These are phyloP conservation scores for Vanacampus margaritifer DNA, from an alignment of 2,113 vertebrate genomes.

Conservation along the genomic window DNA sequence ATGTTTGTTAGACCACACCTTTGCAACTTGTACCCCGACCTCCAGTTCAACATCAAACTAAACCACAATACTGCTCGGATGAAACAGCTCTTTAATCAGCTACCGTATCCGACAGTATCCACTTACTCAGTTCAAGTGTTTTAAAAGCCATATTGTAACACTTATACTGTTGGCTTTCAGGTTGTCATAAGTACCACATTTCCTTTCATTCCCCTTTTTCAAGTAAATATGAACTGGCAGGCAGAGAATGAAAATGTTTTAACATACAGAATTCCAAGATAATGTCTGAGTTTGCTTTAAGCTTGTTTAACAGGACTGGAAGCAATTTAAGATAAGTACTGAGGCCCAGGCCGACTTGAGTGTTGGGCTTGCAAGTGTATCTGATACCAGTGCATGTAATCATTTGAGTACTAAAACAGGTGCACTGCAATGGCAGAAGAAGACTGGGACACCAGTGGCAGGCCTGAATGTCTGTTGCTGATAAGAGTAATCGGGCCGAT, in stretches of 20 bases:
- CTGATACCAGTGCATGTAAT: conserved; percentile 53
- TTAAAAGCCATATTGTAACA: conserved; percentile 12
- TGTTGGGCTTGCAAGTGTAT: conserved; percentile 48
- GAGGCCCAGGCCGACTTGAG: conserved; percentile 53
- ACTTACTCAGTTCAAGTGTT: not conserved
- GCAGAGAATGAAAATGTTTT: conserved; percentile 55
- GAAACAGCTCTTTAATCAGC: not conserved
- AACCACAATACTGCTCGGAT: not conserved
- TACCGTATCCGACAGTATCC: conserved; percentile 7
- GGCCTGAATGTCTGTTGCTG: conserved; percentile 59
- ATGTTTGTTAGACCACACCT: not conserved
- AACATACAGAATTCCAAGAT: conserved; percentile 28
- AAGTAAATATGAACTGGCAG: conserved; percentile 43
- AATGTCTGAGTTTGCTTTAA: conserved; percentile 45
- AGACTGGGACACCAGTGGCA: conserved; percentile 44
- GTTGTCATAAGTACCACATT: conserved; percentile 2
- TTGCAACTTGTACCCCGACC: not conserved
- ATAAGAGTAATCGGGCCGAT: conserved; percentile 57
- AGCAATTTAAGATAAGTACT: conserved; percentile 57
- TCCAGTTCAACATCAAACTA: not conserved
- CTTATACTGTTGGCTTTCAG: conserved; percentile 12
- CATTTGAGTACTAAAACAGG: conserved; percentile 62
- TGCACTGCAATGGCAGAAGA: conserved; percentile 30
- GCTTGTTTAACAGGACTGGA: conserved; percentile 52
- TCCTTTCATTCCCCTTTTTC: conserved; percentile 9